Conservation (phyloP, 2,888 invertebrate species). For the Athripsodes cinereus region DNA sequence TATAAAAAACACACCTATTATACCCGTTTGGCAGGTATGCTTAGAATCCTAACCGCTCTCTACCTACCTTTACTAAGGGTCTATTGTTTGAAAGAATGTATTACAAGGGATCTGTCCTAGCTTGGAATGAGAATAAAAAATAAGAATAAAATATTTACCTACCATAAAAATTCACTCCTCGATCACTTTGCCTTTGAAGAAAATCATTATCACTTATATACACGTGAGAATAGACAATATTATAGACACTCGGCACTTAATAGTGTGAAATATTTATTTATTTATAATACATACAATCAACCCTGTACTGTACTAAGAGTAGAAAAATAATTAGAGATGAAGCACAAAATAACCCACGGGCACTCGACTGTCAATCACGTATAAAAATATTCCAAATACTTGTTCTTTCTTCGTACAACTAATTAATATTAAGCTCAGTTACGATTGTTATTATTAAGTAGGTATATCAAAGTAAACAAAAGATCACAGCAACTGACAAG, state of each 20-base stretch:
- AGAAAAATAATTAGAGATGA: too few species aligned
- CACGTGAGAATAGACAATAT: too few species aligned
- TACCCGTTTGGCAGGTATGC: not conserved
- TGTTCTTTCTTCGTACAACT: not conserved
- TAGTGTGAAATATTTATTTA: too few species aligned
- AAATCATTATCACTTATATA: too few species aligned
- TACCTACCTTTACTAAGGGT: not conserved
- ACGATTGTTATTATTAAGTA: not conserved
- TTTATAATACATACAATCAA: too few species aligned
- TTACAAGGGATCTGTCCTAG: not conserved
- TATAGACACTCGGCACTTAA: too few species aligned
- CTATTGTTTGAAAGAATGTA: not conserved
- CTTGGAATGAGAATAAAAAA: too few species aligned
- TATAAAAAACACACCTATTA: not conserved
- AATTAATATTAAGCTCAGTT: slow-evolving; percentile 2
- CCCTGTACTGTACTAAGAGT: too few species aligned
- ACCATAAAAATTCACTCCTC: not conserved
- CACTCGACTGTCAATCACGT: not conserved
- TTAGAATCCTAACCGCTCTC: not conserved
- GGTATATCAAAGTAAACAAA: not conserved
- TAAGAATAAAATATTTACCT: not conserved
- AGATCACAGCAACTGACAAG: not conserved
- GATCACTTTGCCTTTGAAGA: not conserved
- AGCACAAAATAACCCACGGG: not conserved
- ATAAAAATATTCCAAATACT: not conserved